These are phyloP conservation scores for Ormyrus nitidulus DNA, from an alignment of 2,888 invertebrate species.

Conservation along the genomic window DNA sequence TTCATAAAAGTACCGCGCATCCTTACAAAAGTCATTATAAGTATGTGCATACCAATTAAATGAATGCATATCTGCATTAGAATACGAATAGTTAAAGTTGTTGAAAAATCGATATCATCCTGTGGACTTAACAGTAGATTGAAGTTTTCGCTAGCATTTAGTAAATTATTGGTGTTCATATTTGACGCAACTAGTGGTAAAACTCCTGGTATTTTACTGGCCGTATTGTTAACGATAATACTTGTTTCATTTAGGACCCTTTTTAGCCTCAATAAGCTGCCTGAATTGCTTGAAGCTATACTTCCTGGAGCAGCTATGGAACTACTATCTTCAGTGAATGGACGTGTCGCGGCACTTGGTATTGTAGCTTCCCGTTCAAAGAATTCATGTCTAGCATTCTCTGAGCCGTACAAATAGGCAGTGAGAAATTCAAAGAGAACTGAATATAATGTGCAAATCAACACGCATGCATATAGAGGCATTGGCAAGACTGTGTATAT, in stretches of 20 bases:
- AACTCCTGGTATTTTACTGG: conserved; percentile 41
- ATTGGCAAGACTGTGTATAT: conserved; percentile 96
- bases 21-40: conserved; percentile 93
- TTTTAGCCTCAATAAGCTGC: conserved; percentile 24
- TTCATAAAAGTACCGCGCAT: conserved; percentile 98
- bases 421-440: conserved; percentile 83
- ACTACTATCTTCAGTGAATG: conserved; percentile 1
- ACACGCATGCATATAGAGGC: conserved; percentile 89
- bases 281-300: conserved; percentile 4
- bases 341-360: conserved; percentile 3
- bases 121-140: not conserved
- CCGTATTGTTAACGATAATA: conserved; percentile 24
- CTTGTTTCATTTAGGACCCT: conserved; percentile 29
- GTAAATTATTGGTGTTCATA: conserved; percentile 22
- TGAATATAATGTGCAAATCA: conserved; percentile 89
- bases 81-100: conserved; percentile 81
- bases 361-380: conserved; percentile 2
- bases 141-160: conserved; percentile 43
- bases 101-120: conserved; percentile 65
- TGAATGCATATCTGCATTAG: conserved; percentile 93
- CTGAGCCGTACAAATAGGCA: conserved; percentile 62
- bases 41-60: conserved; percentile 93
- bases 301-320: not conserved
- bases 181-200: conserved; percentile 37
- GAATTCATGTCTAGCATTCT: conserved; percentile 35